Conservation (phyloP, 2,113 vertebrate species). For the Hassar affinis region DNA sequence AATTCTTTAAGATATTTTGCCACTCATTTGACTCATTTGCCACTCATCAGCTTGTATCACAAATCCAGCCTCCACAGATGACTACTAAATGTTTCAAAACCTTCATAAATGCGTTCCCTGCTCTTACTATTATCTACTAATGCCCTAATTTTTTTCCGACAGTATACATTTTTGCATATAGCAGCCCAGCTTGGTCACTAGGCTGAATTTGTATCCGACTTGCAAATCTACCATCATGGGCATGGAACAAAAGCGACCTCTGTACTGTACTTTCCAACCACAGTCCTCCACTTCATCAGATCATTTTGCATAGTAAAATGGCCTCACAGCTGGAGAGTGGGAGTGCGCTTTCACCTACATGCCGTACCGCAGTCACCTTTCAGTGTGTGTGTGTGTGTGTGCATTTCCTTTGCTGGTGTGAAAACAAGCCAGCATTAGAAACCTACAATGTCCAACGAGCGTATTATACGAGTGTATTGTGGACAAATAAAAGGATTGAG, state of each 20-base stretch:
- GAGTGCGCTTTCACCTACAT: slow-evolving; percentile 21
- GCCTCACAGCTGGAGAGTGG: slow-evolving; percentile 42
- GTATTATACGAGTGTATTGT: neutral
- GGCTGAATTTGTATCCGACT: neutral
- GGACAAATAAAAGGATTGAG: slow-evolving; percentile 1
- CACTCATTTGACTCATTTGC: too few species aligned
- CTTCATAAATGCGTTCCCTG: neutral
- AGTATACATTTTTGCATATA: slow-evolving; percentile 14
- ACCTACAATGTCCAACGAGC: neutral
- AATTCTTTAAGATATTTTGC: too few species aligned
- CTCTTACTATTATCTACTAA: too few species aligned
- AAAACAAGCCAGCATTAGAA: slow-evolving; percentile 13
- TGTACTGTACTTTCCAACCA: slow-evolving; percentile 48
- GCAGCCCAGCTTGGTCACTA: neutral
- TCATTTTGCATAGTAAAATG: slow-evolving; percentile 56
- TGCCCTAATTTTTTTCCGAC: neutral
- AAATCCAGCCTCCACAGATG: neutral
- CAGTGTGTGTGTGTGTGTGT: slow-evolving; percentile 15
- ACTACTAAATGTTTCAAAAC: neutral
- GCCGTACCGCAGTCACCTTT: slow-evolving; percentile 23
- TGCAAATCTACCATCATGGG: slow-evolving; percentile 38
- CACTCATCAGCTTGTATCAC: neutral
- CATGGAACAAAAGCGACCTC: slow-evolving; percentile 34
- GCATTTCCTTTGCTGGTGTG: slow-evolving; percentile 28
- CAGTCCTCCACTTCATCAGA: slow-evolving; percentile 30